Evolutionary conservation across 2,888 invertebrate genomes (phyloP), one percentile per base, ranked within the genome.

Genomic region (Drosophila nr. fundita): DNA sequence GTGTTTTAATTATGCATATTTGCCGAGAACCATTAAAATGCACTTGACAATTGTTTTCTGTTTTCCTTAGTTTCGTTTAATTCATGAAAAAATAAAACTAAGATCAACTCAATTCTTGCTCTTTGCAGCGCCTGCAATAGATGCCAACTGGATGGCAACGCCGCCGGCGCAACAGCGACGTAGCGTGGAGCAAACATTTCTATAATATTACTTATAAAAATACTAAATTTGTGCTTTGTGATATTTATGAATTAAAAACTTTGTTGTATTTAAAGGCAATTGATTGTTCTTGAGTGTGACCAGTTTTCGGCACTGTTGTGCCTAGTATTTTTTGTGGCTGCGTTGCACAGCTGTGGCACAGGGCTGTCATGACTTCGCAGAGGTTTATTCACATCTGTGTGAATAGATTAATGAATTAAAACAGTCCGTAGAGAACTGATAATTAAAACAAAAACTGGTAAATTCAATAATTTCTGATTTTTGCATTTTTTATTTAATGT

Each of bases 51-150:
- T 64, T 50, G 21, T 27, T 69, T 57, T 34, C 13, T 15, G 32
- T 54, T 65, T 54, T 38, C 45, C 40, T 71, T 34, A 21, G 27
- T 24, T 49, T 55, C 27, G 55, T 27, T 3, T 13, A 5, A 4
- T 4, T 10, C 7, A 11, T 36, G 24, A 15, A 30, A 8, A 7
- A 21, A 8, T 29, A 27, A 52, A 18, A 29, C 24, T 60, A 36
- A 65, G 24, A 38, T 15, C 40, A 49, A 55, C n/a, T 52, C 2
- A 52, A 61, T 59, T 59, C 68, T 32, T 73, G 49, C 11, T 80
- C 30, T 64, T 87, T 88, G 11, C 73, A 87, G 87, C 87, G 87
- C 73, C 89, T 87, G 38, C 90, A 87, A 67, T 87, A 72, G 75
- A 62, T 24, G 49, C 32, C 27, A 32, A 32, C 40, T 29, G 42